Evolutionary conservation across 2,888 invertebrate genomes (phyloP).

Genomic region (Cryptus viduatorius): DNA sequence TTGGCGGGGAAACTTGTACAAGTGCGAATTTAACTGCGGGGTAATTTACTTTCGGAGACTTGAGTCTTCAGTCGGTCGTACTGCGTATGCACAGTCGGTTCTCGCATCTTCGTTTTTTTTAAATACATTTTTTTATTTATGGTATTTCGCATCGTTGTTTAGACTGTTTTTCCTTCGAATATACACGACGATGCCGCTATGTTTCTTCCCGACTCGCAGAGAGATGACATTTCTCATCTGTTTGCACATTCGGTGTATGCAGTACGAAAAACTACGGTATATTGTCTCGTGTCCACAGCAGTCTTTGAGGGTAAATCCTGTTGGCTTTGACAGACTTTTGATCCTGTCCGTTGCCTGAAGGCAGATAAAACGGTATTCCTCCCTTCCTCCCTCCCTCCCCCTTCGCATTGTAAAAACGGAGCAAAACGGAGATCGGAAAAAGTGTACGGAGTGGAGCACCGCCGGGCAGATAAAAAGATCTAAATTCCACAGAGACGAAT

Average conservation of each 20-base stretch:
- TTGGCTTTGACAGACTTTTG: constrained; percentile 65
- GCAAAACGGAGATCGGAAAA: constrained; percentile 42
- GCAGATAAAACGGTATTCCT: constrained; percentile 28
- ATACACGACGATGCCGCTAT: neutral
- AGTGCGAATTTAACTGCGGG: constrained; percentile 55
- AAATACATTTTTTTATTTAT: neutral
- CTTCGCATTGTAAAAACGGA: constrained; percentile 2
- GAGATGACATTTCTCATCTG: neutral
- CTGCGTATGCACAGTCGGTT: neutral
- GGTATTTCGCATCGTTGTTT: neutral
- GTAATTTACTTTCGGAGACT: constrained; percentile 46
- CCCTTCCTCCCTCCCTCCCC: no score
- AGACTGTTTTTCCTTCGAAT: neutral
- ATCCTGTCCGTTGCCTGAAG: constrained; percentile 53
- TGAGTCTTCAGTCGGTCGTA: neutral
- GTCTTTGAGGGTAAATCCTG: constrained; percentile 50
- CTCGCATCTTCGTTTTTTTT: neutral
- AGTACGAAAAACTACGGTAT: neutral
- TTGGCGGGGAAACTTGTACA: constrained; percentile 43
- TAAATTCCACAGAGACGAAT: constrained; percentile 50
- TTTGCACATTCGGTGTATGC: neutral
- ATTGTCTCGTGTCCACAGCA: constrained; percentile 1
- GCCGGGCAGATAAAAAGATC: constrained; percentile 48
- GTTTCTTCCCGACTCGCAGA: neutral
- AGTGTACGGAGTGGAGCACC: constrained; percentile 40